phyloP scores from a whole-genome alignment of 2,113 vertebrate genomes.

The Hydropotes inermis region DNA sequence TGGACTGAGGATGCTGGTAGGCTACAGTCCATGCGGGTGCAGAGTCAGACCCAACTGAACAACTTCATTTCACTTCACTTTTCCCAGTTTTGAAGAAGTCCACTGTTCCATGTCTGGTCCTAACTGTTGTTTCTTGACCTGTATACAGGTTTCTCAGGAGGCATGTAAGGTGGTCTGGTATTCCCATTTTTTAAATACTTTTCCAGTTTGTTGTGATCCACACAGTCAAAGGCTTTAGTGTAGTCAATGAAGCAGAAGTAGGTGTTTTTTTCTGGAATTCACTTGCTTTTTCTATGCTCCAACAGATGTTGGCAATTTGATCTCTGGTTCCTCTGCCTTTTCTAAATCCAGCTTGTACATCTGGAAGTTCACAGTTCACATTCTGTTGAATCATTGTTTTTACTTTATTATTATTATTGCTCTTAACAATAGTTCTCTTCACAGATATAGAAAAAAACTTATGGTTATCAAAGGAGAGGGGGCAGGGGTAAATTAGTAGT shows the following conservation, averaged over 20 bases:
- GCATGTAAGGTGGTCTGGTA: background rate
- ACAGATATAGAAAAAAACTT: background rate
- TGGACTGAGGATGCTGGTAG: no score
- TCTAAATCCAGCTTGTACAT: background rate
- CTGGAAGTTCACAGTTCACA: background rate
- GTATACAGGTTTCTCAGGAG: background rate
- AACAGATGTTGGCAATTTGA: background rate
- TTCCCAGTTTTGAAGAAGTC: background rate
- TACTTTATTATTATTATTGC: background rate
- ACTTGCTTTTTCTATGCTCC: background rate
- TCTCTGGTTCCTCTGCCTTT: background rate
- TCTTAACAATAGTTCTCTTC: background rate
- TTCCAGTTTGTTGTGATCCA: background rate
- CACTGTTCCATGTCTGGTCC: background rate
- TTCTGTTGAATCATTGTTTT: background rate
- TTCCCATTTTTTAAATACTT: background rate
- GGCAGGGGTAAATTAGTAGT: background rate
- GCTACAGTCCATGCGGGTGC: no score
- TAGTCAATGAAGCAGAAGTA: background rate
- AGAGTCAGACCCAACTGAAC: no score
- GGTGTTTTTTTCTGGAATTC: background rate
- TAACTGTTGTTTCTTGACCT: background rate
- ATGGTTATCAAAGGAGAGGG: background rate
- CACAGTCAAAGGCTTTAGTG: background rate
- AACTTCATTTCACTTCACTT: background rate